Conservation (phyloP, 2,113 vertebrate species). For the Pandion haliaetus region DNA sequence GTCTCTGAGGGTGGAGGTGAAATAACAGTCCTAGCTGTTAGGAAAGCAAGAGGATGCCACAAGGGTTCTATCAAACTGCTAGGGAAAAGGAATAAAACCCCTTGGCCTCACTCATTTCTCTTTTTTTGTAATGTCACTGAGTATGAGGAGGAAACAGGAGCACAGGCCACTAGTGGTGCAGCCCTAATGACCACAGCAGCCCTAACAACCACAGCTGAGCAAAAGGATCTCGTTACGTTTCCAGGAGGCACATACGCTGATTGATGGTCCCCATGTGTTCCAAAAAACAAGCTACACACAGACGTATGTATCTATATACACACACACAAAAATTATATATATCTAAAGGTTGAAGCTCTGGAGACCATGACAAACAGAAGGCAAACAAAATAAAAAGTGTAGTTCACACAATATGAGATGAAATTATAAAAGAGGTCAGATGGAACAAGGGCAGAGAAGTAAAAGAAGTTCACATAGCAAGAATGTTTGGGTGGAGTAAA, state of each 20-base stretch:
- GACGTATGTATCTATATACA: neutral
- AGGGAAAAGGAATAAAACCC: neutral
- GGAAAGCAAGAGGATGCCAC: neutral
- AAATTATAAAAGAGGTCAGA: neutral
- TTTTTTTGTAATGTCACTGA: neutral
- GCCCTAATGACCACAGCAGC: neutral
- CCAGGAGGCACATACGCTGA: neutral
- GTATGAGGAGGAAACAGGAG: neutral
- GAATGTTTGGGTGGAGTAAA: neutral
- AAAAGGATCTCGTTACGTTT: neutral
- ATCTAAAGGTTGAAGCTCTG: neutral
- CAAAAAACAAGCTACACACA: neutral
- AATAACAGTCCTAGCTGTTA: neutral
- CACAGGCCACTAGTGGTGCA: neutral
- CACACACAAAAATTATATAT: neutral
- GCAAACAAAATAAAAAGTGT: neutral
- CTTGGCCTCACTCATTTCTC: neutral
- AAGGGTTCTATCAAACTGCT: neutral
- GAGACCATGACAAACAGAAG: neutral
- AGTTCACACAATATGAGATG: fast-evolving
- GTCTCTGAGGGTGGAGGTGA: neutral
- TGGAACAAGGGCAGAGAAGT: neutral
- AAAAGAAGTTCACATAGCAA: neutral
- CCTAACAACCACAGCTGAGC: neutral
- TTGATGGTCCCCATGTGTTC: neutral